Conservation (phyloP, 64 coral and sea anemone genomes). For the Montipora foliosa region DNA sequence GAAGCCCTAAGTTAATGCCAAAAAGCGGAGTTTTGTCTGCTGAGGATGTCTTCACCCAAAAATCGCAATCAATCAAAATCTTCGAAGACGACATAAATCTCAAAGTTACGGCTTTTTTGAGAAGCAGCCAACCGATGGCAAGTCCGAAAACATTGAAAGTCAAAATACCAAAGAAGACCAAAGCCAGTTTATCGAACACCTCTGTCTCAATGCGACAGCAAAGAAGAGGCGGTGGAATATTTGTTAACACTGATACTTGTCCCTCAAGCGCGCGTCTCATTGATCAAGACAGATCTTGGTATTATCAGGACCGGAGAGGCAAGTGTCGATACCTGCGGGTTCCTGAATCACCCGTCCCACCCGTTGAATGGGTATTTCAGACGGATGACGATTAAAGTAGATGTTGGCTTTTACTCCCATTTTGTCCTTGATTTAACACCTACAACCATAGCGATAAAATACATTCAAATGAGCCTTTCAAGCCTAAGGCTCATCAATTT, state of each 20-base stretch:
- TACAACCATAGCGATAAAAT: no score
- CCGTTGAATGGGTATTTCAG: conserved; percentile 64
- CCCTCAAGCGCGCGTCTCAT: conserved; percentile 34
- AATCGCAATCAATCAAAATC: not conserved
- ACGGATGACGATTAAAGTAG: not conserved
- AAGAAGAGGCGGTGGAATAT: not conserved
- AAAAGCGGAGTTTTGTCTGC: not conserved
- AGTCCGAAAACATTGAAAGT: conserved; percentile 28
- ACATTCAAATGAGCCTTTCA: no score
- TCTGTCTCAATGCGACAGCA: not conserved
- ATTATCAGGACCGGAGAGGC: conserved; percentile 70
- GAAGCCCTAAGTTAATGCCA: not conserved
- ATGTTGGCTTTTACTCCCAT: not conserved
- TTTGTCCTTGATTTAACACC: no score
- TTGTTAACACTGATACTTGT: conserved; percentile 70
- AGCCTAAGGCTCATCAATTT: no score
- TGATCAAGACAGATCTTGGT: conserved; percentile 71
- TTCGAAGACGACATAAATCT: not conserved
- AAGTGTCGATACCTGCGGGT: conserved; percentile 79
- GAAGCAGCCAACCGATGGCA: conserved; percentile 21
- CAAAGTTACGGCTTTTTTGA: conserved; percentile 17
- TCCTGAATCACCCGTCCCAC: conserved; percentile 62
- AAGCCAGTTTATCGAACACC: not conserved
- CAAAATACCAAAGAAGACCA: not conserved
- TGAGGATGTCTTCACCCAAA: not conserved